Base-by-base conservation (phyloP, 2,113 vertebrate genomes). In the Vulpes lagopus region DNA sequence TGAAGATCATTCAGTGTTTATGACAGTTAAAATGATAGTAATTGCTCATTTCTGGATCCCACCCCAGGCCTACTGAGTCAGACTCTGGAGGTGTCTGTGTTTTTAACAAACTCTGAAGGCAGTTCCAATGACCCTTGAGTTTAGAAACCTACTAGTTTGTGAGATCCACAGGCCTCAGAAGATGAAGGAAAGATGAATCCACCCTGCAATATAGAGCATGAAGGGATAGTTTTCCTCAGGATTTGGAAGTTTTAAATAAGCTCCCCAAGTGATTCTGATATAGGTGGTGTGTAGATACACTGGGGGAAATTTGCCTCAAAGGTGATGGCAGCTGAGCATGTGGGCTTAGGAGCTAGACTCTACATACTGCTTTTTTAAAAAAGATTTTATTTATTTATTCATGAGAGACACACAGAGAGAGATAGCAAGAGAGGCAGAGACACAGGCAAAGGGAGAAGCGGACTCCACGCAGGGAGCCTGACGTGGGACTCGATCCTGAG, bases 11-110 rank as follows among this genome's bases (percentile, higher is more conserved):
- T 94, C 30, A 27, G 60, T 71, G 74, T 90, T 96, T 86, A 35
- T 25, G 53, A 86, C 49, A 76, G 30, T 69, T 86, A 87, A 95
- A 96, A 67, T 67, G 27, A 89, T 57, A 38, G 10, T 55, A 95
- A 2, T 53, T 96, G 32, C 20, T 91, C 20, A 93, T 87, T 87
- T 94, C 73, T 87, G 79, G 73, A 92, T 86, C 51, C 73, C 35
- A 87, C 55, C 60, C 38, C 64, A 93, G 55, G 19, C 62, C 55
- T 93, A 35, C 69, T 25, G 20, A 83, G 62, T 69, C 19, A 91
- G 57, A 71, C 11, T 76, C 55, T 64, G 51, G 59, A 93, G 23
- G 43, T 35, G 67, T 60, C 6, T 73, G 2, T 30, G 35, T 89
- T 90, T 91, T 97, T 82, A 86, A 81, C 20, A 51, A 90, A 32